phyloP scores from a whole-genome alignment of 2,888 invertebrate genomes.

The Cancer borealis region DNA sequence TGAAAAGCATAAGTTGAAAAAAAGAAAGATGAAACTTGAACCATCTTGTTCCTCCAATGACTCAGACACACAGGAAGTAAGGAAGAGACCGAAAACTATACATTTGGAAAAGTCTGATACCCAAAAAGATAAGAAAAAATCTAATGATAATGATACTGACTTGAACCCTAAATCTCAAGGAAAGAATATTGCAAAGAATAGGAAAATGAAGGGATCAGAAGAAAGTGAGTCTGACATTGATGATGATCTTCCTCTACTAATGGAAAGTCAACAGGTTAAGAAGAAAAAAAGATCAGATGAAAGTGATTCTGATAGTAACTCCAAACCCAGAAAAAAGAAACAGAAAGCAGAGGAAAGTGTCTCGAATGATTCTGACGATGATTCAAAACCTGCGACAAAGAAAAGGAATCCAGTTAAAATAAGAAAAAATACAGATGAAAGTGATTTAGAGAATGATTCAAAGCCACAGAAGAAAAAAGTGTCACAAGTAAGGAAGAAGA shows the following conservation, averaged over 20 bases:
- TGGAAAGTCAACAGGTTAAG: not conserved
- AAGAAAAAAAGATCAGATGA: not conserved
- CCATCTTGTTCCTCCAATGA: not conserved
- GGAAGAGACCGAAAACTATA: not conserved
- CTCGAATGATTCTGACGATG: not conserved
- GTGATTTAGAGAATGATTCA: not conserved
- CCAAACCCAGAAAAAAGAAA: not conserved
- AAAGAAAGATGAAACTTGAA: not conserved
- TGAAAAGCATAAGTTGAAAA: not conserved
- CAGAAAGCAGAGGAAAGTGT: constrained; percentile 1
- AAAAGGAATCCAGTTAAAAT: not conserved
- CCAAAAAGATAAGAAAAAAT: not conserved
- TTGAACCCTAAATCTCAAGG: not conserved
- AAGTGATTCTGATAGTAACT: not conserved
- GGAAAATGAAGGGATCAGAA: not conserved
- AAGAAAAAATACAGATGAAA: not conserved
- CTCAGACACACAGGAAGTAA: not conserved
- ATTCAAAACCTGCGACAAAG: not conserved
- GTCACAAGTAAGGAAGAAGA: not conserved
- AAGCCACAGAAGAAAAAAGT: not conserved
- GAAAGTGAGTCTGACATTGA: not conserved
- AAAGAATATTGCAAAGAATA: not conserved
- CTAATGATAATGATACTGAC: constrained; percentile 6
- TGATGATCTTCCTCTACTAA: not conserved
- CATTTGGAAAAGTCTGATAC: not conserved